A percentile compares a stretch with the other conserved stretches of the same genome.
These are phyloP conservation scores for Danio albolineatus DNA, from an alignment of 2,797 vertebrate species.

Conservation along the genomic window DNA sequence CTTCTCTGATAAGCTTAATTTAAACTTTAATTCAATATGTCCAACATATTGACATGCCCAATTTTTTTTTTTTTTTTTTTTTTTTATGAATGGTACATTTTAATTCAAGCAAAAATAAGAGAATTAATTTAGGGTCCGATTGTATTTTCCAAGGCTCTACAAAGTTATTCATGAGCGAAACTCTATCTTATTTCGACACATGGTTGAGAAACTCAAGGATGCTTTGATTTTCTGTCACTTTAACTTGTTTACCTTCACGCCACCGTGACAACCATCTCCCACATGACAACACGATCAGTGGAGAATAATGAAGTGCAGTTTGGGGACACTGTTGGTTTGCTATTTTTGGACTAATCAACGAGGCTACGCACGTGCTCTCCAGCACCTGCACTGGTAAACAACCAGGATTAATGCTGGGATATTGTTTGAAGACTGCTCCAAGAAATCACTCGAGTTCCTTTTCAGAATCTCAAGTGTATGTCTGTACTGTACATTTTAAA, in stretches of 20 bases:
- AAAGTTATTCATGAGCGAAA: constrained; percentile 33
- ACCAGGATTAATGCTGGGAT: background rate
- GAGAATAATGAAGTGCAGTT: constrained; percentile 46
- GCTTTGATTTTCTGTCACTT: constrained; percentile 50
- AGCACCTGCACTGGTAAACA: constrained; percentile 33
- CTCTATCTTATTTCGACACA: constrained; percentile 45
- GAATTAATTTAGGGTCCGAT: background rate
- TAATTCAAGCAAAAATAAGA: constrained; percentile 3
- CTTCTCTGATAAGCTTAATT: too few relatives aligned
- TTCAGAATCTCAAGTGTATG: background rate
- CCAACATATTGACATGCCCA: too few relatives aligned
- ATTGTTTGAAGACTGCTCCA: background rate
- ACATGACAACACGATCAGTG: constrained; percentile 46
- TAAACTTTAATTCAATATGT: too few relatives aligned
- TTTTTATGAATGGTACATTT: background rate
- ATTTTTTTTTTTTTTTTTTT: too few relatives aligned
- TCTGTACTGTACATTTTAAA: constrained; percentile 1
- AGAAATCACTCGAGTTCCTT: constrained; percentile 12
- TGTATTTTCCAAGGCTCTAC: constrained; percentile 16
- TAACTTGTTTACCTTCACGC: constrained; percentile 49
- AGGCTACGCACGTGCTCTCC: constrained; percentile 28
- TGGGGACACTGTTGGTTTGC: constrained; percentile 22
- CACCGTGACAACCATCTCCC: constrained; percentile 43
- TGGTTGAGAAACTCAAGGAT: constrained; percentile 37
- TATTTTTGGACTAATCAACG: constrained; percentile 49